Percentiles rank a stretch among this genome's conserved stretches.
Conservation (phyloP, 2,113 vertebrate genomes). For the Bos indicus region DNA sequence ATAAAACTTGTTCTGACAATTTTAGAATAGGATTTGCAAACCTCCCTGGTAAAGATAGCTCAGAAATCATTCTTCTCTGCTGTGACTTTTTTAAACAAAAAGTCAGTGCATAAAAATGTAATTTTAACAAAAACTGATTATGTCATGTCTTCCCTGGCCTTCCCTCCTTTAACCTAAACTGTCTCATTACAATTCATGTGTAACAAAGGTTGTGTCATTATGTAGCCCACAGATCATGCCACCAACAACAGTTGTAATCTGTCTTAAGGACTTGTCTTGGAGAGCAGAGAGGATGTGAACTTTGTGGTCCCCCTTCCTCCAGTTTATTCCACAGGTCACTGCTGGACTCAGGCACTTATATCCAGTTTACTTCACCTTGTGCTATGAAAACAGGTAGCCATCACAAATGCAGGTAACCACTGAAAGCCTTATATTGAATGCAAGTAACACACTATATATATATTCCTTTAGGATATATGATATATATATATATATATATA, state of each 20-base stretch:
- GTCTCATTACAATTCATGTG: neutral
- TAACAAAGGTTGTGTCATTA: neutral
- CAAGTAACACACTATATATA: too few relatives aligned
- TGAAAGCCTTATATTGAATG: neutral
- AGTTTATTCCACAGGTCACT: neutral
- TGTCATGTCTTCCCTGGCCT: neutral
- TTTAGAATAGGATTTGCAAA: constrained; percentile 21
- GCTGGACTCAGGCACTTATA: neutral
- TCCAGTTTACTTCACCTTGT: neutral
- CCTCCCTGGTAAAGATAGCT: neutral
- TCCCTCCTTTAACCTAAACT: neutral
- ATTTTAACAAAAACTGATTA: constrained; percentile 20
- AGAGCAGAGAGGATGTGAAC: neutral
- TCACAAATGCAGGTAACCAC: neutral
- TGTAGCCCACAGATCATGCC: neutral
- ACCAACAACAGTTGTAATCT: neutral
- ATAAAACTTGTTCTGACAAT: constrained; percentile 22
- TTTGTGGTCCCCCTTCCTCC: neutral
- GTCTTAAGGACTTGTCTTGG: neutral
- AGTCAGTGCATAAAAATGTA: neutral
- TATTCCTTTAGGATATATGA: too few relatives aligned
- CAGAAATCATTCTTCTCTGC: neutral
- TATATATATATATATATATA: too few relatives aligned
- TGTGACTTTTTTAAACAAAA: neutral
- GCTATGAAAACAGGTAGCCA: neutral